These are phyloP conservation scores for Sialia sialis DNA, from an alignment of 2,113 vertebrate species.

Conservation along the genomic window DNA sequence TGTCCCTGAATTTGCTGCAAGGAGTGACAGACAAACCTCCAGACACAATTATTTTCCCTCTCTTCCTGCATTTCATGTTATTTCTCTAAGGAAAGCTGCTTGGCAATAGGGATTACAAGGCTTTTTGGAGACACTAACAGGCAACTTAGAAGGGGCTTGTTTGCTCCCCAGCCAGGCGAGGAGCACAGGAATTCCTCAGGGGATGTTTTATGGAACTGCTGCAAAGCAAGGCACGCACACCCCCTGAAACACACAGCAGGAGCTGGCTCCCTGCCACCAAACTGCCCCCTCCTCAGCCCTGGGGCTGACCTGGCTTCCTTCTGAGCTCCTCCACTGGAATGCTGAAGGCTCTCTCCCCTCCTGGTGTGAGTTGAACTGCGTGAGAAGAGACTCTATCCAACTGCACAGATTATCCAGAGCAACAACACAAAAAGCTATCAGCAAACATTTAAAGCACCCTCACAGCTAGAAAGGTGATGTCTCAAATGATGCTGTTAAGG, in stretches of 20 bases:
- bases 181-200: not conserved
- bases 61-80: not conserved
- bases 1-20: not conserved
- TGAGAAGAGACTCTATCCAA: not conserved
- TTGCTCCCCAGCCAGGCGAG: not conserved
- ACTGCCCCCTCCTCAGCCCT: not conserved
- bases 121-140: not conserved
- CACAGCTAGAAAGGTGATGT: not conserved
- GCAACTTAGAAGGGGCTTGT: not conserved
- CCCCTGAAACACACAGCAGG: not conserved
- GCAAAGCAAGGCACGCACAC: not conserved
- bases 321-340: not conserved
- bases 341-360: not conserved
- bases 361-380: rapidly evolving
- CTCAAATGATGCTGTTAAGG: not conserved
- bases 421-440: not conserved
- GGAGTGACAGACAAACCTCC: not conserved
- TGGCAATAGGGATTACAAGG: conserved; percentile 20
- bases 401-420: not conserved
- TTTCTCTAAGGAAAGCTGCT: conserved; percentile 6
- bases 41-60: not conserved
- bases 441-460: not conserved
- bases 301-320: not conserved
- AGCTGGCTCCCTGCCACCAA: not conserved
- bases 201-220: not conserved